A percentile compares a stretch with the other conserved stretches of the same genome.
Conservation (phyloP, 1,140 invertebrate species). For the Penaeus chinensis region DNA sequence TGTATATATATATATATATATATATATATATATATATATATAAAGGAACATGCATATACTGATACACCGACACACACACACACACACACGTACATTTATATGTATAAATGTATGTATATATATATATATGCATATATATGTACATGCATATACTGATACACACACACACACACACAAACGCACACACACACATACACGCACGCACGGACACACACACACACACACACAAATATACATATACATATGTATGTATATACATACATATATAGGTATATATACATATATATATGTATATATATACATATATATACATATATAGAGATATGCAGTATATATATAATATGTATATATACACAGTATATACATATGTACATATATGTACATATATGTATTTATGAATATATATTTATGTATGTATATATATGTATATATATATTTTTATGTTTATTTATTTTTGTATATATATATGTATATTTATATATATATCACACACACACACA, state of each 20-base stretch:
- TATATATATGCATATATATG: conserved; percentile 2
- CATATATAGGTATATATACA: background rate
- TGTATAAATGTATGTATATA: background rate
- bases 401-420: background rate
- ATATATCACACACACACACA: too few species aligned
- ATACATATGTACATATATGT: background rate
- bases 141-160: background rate
- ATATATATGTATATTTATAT: too few species aligned
- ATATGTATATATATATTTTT: background rate
- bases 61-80: background rate
- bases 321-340: background rate
- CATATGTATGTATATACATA: background rate
- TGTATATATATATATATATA: background rate
- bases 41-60: background rate
- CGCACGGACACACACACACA: background rate
- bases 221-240: background rate
- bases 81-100: background rate
- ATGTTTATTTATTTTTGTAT: background rate
- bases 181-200: background rate
- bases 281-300: background rate
- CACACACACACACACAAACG: background rate
- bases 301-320: conserved; percentile 1
- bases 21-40: background rate
- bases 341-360: too few species aligned
- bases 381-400: background rate